These are phyloP conservation scores for Coluber constrictor DNA, from an alignment of 2,797 vertebrate genomes.

Conservation along the genomic window DNA sequence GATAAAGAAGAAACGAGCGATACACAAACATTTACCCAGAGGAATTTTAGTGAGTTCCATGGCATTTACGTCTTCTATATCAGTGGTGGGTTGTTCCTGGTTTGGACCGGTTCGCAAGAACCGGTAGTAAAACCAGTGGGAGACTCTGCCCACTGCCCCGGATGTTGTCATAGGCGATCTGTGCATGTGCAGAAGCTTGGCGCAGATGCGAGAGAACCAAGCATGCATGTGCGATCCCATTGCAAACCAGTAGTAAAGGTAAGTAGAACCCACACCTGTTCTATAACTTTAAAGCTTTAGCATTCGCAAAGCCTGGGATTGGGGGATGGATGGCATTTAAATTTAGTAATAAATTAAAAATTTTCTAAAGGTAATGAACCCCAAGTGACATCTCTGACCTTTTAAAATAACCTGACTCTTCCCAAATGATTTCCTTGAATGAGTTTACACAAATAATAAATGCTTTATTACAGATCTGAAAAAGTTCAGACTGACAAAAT, in stretches of 20 bases:
- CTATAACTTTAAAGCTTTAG: neutral
- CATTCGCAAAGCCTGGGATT: neutral
- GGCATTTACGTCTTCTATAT: neutral
- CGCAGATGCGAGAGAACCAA: too few species aligned
- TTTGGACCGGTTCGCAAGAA: too few species aligned
- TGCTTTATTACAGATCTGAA: neutral
- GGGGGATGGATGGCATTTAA: too few species aligned
- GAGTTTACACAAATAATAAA: constrained; percentile 37
- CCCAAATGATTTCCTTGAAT: neutral
- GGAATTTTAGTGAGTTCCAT: neutral
- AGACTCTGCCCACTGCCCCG: too few species aligned
- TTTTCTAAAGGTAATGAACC: neutral
- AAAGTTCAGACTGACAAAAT: neutral
- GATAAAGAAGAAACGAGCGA: too few species aligned
- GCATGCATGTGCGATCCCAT: fast-evolving
- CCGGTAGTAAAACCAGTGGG: too few species aligned
- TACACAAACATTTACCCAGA: neutral
- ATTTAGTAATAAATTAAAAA: too few species aligned
- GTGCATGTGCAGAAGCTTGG: too few species aligned
- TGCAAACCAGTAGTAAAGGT: too few species aligned
- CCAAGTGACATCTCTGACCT: neutral
- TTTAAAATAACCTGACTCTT: neutral
- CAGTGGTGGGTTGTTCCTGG: too few species aligned
- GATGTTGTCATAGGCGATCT: too few species aligned
- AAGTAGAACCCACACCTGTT: too few species aligned